Evolutionary conservation across 2,888 invertebrate species (phyloP).

Genomic region (Oscheius myriophilus): DNA sequence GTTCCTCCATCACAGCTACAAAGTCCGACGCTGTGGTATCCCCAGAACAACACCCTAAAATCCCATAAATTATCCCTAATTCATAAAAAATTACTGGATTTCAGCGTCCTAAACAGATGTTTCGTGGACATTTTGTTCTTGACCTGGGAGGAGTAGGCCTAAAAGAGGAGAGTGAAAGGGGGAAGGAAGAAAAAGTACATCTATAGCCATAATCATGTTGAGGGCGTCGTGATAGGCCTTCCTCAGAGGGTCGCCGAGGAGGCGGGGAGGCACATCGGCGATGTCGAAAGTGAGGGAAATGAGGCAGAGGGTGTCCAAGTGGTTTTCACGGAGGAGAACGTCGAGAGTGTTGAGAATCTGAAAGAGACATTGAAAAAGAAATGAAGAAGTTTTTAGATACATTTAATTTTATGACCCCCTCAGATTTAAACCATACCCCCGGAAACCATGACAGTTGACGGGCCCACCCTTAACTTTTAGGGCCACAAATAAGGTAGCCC

Average conservation of each 20-base stretch:
- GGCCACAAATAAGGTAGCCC: no score
- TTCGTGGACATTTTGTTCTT: slow-evolving; percentile 17
- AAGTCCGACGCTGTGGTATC: slow-evolving; percentile 3
- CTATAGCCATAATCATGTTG: slow-evolving; percentile 23
- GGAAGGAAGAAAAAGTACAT: slow-evolving; percentile 8
- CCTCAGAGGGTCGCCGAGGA: background rate
- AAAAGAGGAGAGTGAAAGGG: background rate
- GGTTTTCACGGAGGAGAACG: background rate
- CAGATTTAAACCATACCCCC: background rate
- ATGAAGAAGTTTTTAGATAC: background rate
- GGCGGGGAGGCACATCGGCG: background rate
- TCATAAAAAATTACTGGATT: slow-evolving; percentile 9
- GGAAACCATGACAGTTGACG: no score
- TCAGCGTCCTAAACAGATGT: background rate
- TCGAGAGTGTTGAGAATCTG: slow-evolving; percentile 10
- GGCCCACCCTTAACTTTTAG: no score
- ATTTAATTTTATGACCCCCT: background rate
- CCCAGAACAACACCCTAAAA: slow-evolving; percentile 1
- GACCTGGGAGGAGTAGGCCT: slow-evolving; percentile 17
- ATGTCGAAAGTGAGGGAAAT: slow-evolving; percentile 9
- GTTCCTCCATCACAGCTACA: background rate
- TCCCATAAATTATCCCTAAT: background rate
- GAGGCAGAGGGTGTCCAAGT: slow-evolving; percentile 13
- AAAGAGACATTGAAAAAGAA: background rate
- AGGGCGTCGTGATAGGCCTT: slow-evolving; percentile 20